phyloP scores from a whole-genome alignment of 2,888 invertebrate species.

The Coenonympha arcania region DNA sequence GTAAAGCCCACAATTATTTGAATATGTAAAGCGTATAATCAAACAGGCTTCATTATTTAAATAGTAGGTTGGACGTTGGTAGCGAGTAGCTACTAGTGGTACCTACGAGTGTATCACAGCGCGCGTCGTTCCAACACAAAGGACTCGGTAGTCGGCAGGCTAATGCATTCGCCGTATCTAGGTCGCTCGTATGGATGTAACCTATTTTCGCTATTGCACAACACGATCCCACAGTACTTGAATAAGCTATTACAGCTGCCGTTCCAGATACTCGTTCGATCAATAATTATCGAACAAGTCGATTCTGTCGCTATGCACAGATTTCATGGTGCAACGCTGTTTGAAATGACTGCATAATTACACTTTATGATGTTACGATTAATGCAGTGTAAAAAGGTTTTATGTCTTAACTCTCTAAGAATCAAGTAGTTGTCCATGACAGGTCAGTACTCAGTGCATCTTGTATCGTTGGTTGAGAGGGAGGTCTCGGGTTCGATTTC shows the following conservation, averaged over 20 bases:
- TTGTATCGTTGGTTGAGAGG: no score
- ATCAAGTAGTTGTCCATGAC: no score
- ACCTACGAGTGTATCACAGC: not conserved
- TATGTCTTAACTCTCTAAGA: no score
- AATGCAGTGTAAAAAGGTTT: no score
- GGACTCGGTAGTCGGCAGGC: constrained; percentile 35
- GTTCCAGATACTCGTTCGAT: constrained; percentile 46
- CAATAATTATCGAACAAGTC: constrained; percentile 38
- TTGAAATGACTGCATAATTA: constrained; percentile 2
- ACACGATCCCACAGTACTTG: constrained; percentile 43
- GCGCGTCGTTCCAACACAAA: constrained; percentile 36
- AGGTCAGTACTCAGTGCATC: no score
- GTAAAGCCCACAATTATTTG: not conserved
- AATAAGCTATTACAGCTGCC: constrained; percentile 41
- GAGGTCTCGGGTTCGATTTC: no score
- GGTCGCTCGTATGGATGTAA: constrained; percentile 50
- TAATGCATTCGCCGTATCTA: constrained; percentile 42
- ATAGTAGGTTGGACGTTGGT: constrained; percentile 14
- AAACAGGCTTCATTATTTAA: constrained; percentile 18
- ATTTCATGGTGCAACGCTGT: constrained; percentile 1
- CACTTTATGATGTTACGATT: not conserved
- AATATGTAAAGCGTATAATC: constrained; percentile 3
- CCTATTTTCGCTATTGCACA: constrained; percentile 58
- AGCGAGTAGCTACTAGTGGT: not conserved
- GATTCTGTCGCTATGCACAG: constrained; percentile 10